A percentile compares a stretch with the other conserved stretches of the same genome.
Conservation (phyloP, 2,797 vertebrate genomes). For the Pogoniulus pusillus region DNA sequence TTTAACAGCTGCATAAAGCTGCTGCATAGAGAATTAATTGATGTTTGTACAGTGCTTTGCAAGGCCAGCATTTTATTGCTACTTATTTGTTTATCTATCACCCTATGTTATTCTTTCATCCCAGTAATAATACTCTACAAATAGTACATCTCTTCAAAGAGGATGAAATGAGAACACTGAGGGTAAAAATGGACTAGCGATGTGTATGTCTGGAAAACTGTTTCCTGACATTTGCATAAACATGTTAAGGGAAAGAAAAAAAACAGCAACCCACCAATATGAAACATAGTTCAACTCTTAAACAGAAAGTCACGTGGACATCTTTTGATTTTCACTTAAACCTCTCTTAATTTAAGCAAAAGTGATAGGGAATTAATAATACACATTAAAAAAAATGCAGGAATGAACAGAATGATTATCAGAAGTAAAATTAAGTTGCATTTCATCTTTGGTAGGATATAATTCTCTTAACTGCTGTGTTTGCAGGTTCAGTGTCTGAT, state of each 20-base stretch:
- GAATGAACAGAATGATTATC: not conserved
- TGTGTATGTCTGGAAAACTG: accelerated
- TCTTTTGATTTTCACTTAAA: not conserved
- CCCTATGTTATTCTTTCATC: not conserved
- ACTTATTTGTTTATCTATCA: conserved; percentile 44
- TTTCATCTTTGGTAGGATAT: not conserved
- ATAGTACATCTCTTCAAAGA: not conserved
- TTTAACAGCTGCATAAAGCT: not conserved
- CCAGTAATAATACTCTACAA: conserved; percentile 10
- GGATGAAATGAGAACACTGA: not conserved
- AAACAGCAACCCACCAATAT: not conserved
- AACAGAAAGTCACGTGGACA: not conserved
- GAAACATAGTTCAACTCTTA: not conserved
- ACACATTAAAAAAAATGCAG: not conserved
- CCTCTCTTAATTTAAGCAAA: not conserved
- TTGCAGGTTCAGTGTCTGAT: not conserved
- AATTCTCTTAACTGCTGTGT: not conserved
- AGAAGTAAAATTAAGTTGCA: not conserved
- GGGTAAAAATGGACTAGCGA: not conserved
- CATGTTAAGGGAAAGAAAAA: not conserved
- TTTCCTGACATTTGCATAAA: not conserved
- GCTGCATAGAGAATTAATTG: conserved; percentile 34
- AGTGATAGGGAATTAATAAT: not conserved
- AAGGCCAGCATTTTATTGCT: conserved; percentile 10
- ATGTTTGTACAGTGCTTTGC: conserved; percentile 26